These are phyloP conservation scores for Rhopalosiphum nymphaeae DNA, from an alignment of 2,888 invertebrate species.

Conservation along the genomic window DNA sequence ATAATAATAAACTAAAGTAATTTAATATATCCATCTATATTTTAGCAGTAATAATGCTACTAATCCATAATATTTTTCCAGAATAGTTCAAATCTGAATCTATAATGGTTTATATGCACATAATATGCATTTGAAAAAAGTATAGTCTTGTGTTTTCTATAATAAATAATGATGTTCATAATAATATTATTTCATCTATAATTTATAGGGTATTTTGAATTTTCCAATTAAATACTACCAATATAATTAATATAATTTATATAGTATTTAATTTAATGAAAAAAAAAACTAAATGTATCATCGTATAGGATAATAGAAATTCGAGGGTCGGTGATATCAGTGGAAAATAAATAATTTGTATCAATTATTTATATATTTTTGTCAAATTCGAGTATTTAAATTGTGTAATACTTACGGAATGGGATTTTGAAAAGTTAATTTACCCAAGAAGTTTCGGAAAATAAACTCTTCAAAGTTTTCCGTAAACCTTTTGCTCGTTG, in stretches of 20 bases:
- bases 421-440: constrained; percentile 54
- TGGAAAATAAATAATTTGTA: not conserved
- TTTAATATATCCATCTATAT: not conserved
- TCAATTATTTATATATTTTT: not conserved
- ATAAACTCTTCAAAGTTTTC: constrained; percentile 52
- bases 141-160: not conserved
- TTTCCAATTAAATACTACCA: not conserved
- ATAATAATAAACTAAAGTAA: not conserved
- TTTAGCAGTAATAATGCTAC: not conserved
- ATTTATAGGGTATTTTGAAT: not conserved
- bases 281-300: not conserved
- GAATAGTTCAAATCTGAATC: not conserved
- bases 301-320: not conserved
- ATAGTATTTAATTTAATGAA: not conserved
- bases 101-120: not conserved
- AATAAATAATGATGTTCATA: not conserved
- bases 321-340: not conserved
- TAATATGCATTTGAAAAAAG: not conserved
- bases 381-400: not conserved
- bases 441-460: constrained; percentile 46
- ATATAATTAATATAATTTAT: not conserved
- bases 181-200: not conserved
- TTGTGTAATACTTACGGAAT: not conserved
- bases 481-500: constrained; percentile 41
- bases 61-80: not conserved